A percentile compares a stretch with the other conserved stretches of the same genome.
Evolutionary conservation across 2,113 vertebrate genomes (phyloP).

Genomic region (Platysteira castanea): DNA sequence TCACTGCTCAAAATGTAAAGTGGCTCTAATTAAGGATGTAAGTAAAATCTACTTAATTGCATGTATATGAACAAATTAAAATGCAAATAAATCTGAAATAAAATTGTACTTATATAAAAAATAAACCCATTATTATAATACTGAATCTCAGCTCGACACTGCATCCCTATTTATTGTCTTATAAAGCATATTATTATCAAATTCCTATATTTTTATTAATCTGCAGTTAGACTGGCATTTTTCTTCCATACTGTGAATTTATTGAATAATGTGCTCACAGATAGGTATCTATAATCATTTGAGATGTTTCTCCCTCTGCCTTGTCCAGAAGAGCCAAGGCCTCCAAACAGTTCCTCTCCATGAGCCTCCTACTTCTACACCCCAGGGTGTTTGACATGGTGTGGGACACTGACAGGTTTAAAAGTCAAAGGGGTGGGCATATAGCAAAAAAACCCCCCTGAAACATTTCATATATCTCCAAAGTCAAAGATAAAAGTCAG

Average conservation of each 20-base stretch:
- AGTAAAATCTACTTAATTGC: neutral
- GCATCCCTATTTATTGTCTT: neutral
- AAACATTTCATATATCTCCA: neutral
- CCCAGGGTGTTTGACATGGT: neutral
- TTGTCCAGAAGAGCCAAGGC: neutral
- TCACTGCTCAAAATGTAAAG: neutral
- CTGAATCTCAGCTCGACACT: neutral
- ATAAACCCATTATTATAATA: neutral
- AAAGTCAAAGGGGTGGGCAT: neutral
- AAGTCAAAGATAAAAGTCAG: neutral
- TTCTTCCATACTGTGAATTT: neutral
- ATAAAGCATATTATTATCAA: neutral
- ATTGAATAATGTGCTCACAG: neutral
- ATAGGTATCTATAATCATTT: neutral
- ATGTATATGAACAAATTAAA: neutral
- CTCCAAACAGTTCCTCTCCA: rapidly evolving
- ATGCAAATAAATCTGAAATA: neutral
- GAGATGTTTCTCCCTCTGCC: neutral
- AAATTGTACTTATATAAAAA: neutral
- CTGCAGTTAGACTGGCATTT: neutral
- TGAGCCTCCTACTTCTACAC: neutral
- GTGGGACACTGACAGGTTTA: neutral
- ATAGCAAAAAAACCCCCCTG: rapidly evolving
- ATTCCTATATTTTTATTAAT: neutral
- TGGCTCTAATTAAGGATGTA: neutral